Base-by-base conservation (phyloP, 2,113 vertebrate genomes). In the Pionites leucogaster region DNA sequence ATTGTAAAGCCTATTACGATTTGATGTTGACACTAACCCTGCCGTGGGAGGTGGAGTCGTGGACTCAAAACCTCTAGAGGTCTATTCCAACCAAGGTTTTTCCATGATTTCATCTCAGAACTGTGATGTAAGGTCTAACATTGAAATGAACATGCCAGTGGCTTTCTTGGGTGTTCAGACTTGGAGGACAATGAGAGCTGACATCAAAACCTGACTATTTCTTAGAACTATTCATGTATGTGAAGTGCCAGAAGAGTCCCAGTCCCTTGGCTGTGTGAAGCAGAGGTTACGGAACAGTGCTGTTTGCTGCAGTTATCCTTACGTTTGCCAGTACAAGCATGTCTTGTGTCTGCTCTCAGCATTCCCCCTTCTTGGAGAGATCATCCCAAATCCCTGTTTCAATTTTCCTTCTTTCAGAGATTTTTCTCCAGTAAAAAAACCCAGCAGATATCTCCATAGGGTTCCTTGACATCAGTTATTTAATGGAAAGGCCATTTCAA, bases 381-480 rank as follows among this genome's bases (percentile, higher is more conserved):
- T 86, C n/a, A 63, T 70, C 79, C 50, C 68, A 49, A 46, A 24
- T 59, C 46, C 33, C 10, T 2, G 1, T 25, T 76, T 59, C 28
- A 46, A n/a, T 23, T 46, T 88, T 49, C 31, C 72, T 17, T 55
- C 46, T 85, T 80, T 63, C 75, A 49, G 42, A 82, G 47, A 11
- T 62, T 92, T 82, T 67, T 25, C n/a, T 50, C 17, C 17, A 11
- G 11, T 24, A 39, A 41, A 79, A 88, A 39, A 59, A 4, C 57
- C 67, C 42, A 72, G 13, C 2, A 0, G 25, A 33, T 3, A 10
- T 81, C 28, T 90, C 55, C 4, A 1, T 13, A 37, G 47, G 3
- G 35, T 63, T 86, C 4, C 1, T 80, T 85, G 82, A 44, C 25
- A 7, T 0, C 18, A 50, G 10, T 15, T 6, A 0, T 47, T 90